Base-by-base conservation (phyloP, 2,797 vertebrate genomes). In the Chrosomus eos region DNA sequence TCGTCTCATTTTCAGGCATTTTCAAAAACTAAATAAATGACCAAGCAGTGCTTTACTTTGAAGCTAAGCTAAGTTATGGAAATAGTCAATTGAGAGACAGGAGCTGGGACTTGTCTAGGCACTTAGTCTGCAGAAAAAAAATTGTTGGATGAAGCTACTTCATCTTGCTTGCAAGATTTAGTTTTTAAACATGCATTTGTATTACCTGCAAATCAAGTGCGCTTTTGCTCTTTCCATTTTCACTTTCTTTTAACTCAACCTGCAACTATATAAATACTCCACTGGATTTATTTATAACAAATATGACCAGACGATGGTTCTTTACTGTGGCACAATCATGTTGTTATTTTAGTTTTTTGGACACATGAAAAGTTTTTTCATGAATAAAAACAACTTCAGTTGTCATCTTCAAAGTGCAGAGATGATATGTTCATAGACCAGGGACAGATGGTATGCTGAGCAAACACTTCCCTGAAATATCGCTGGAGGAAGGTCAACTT, bases 101-200 rank as follows among this genome's bases (percentile, higher is more conserved):
- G 4, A 53, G 81, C 62, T 83, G 11, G 28, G 16, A 74, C 11
- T 1, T 5, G 31, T 53, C 43, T 75, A 83, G 81, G 81, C 81
- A 83, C 81, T 83, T 83, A 66, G 64, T 83, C 71, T 75, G 81
- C 81, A 83, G 71, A 62, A 67, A 83, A 75, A 66, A 66, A 83
- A 75, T 23, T 21, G 58, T 53, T 40, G 16, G 23, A 73, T 73
- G 21, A 64, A 66, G 40, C 58, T 31, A 33, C 21, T 62, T 81
- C 33, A 81, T 18, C 26, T 66, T 75, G 23, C 40, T 75, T 75
- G 58, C 58, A 75, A 31, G 55, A 64, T 45, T 45, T 78, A 14
- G 76, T 31, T 45, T 79, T 79, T 21, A 45, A 79, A 79, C 31
- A 7, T 23, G 40, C 76, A 79, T 45, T 64, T 31, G 38, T 66